Percentiles rank a stretch among this genome's conserved stretches.
Evolutionary conservation across 2,113 vertebrate species (phyloP).

Genomic region (Platysteira castanea): DNA sequence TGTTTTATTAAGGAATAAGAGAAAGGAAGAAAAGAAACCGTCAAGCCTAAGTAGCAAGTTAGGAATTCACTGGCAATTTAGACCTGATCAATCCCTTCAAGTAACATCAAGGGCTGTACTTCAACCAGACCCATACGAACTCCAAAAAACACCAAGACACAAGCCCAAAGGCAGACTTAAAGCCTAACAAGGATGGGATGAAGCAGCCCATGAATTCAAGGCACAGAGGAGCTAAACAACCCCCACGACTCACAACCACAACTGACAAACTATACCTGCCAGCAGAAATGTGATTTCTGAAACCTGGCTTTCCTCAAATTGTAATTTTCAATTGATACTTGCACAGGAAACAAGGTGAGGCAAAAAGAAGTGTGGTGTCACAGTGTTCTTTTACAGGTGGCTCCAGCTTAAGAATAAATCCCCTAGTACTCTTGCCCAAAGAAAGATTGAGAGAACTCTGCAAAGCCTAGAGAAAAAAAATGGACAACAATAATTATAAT

Average conservation of each 20-base stretch:
- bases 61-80: background rate
- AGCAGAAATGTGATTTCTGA: background rate
- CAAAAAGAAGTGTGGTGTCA: background rate
- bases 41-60: background rate
- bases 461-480: background rate
- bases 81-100: background rate
- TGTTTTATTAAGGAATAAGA: background rate
- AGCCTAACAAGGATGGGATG: background rate
- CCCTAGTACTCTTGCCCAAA: fast-evolving
- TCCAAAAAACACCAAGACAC: background rate
- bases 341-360: background rate
- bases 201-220: background rate
- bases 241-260: background rate
- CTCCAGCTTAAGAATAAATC: background rate
- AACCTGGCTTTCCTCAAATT: background rate
- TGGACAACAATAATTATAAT: background rate
- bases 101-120: background rate
- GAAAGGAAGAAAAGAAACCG: background rate
- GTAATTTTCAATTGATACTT: background rate
- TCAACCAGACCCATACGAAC: background rate
- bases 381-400: background rate
- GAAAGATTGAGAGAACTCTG: background rate
- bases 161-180: background rate
- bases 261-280: background rate
- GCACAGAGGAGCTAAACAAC: background rate